Evolutionary conservation across 1,140 invertebrate genomes (phyloP).

Genomic region (Hylaeus volcanicus): DNA sequence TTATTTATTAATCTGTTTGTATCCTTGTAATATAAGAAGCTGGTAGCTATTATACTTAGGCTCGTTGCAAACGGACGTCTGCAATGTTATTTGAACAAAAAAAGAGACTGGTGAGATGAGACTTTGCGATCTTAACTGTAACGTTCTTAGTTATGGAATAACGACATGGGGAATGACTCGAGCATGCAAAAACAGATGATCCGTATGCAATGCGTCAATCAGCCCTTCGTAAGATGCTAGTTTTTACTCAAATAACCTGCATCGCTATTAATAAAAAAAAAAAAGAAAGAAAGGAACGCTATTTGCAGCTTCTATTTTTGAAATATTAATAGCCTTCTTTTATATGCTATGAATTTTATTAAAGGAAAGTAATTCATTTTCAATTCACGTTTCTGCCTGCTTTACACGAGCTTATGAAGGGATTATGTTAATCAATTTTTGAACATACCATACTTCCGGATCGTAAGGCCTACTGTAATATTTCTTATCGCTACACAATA

Average conservation of each 20-base stretch:
- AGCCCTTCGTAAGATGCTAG: background rate
- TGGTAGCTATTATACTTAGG: background rate
- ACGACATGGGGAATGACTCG: no score
- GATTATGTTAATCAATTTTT: background rate
- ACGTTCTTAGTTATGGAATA: no score
- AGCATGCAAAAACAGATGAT: background rate
- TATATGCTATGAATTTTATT: background rate
- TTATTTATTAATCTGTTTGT: constrained; percentile 16
- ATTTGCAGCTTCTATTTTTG: background rate
- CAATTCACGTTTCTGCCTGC: background rate
- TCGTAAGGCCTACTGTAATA: background rate
- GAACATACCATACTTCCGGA: constrained; percentile 21
- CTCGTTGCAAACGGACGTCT: constrained; percentile 8
- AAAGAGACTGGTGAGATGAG: no score
- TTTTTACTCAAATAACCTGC: background rate
- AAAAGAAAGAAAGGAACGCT: background rate
- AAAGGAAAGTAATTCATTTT: background rate
- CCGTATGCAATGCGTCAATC: constrained; percentile 11
- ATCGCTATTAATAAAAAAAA: background rate
- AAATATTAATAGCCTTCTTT: background rate
- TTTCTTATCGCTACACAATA: background rate
- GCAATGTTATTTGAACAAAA: no score
- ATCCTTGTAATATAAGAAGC: background rate
- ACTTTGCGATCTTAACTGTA: no score
- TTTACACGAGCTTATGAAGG: constrained; percentile 12